phyloP scores from a whole-genome alignment of 2,888 invertebrate species.

The Fragum whitleyi region DNA sequence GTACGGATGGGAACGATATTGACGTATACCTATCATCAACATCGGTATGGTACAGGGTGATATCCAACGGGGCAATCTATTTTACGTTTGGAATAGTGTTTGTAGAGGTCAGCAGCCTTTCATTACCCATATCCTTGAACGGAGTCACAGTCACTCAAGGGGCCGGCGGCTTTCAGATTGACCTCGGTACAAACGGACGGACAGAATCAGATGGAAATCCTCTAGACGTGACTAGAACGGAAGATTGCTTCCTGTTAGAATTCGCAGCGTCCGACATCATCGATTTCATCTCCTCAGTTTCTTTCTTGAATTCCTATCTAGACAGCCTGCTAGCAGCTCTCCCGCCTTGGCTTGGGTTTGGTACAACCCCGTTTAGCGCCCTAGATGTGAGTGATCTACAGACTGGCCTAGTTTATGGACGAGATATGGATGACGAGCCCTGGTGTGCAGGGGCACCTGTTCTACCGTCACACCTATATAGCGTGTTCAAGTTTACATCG shows the following conservation, averaged over 20 bases:
- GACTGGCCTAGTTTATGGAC: conserved; percentile 47
- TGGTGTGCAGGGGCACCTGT: conserved; percentile 57
- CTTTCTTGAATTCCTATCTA: conserved; percentile 43
- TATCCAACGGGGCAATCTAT: background rate
- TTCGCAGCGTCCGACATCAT: conserved; percentile 38
- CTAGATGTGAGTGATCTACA: conserved; percentile 44
- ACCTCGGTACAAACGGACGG: background rate
- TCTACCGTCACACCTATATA: conserved; percentile 38
- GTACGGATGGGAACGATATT: conserved; percentile 37
- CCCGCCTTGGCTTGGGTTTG: conserved; percentile 43
- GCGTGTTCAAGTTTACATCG: conserved; percentile 42
- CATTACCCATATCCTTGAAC: conserved; percentile 28
- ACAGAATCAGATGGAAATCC: conserved; percentile 14
- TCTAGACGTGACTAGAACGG: background rate
- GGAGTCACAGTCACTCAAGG: background rate
- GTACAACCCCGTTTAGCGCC: background rate
- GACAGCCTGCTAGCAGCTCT: conserved; percentile 17
- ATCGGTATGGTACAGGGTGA: conserved; percentile 11
- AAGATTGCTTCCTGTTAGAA: conserved; percentile 38
- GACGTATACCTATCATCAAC: conserved; percentile 39
- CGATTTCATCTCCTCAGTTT: conserved; percentile 42
- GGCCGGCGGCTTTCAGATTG: background rate
- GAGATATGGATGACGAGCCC: conserved; percentile 25
- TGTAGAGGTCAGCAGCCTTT: conserved; percentile 17
- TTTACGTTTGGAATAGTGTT: conserved; percentile 32